Base-by-base conservation (phyloP, 2,113 vertebrate species). In the Rattus rattus region DNA sequence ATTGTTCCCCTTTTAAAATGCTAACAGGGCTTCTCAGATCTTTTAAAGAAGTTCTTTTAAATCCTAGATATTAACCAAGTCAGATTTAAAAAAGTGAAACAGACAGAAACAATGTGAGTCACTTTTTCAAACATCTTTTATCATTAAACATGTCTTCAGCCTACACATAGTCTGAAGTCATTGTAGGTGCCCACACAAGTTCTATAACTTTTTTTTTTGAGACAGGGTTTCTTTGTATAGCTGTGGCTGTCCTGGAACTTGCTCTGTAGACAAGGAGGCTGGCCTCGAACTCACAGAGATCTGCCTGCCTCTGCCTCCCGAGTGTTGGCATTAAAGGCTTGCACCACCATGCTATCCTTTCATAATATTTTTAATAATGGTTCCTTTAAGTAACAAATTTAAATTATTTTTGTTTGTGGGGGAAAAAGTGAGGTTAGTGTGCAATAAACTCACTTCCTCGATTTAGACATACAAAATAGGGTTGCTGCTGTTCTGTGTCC, bases 351-450 rank as follows among this genome's bases (percentile, higher is more conserved):
- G 33, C 13, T 13, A 36, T 12, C 5, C 1, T 33, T 69, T 69
- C 7, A 28, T 26, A 69, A 54, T 88, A 81, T 89, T 96, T 88
- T 83, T 24, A 91, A 75, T 69, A 85, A 67, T 73, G 33, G 13
- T 87, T 94, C 43, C 59, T 96, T 96, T 79, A 91, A 96, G 95
- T 20, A 84, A 61, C n/a, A 94, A 92, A 24, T 86, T 67, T 87
- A 59, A 96, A 85, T 91, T 80, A 33, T 52, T 92, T 92, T 67
- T 75, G 33, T 36, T 92, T 67, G 33, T 72, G 63, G 86, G 91
- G 11, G n/a, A 59, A 36, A 39, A 86, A 49, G 22, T 75, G 28
- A 87, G 79, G 36, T 19, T 52, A 17, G 61, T 26, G 19, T 63
- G 65, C 49, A 54, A 33, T 54, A 54, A 30, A 33, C 1, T 13